Base-by-base conservation (phyloP, 1,140 invertebrate species). In the Stegodyphus mimosarum region DNA sequence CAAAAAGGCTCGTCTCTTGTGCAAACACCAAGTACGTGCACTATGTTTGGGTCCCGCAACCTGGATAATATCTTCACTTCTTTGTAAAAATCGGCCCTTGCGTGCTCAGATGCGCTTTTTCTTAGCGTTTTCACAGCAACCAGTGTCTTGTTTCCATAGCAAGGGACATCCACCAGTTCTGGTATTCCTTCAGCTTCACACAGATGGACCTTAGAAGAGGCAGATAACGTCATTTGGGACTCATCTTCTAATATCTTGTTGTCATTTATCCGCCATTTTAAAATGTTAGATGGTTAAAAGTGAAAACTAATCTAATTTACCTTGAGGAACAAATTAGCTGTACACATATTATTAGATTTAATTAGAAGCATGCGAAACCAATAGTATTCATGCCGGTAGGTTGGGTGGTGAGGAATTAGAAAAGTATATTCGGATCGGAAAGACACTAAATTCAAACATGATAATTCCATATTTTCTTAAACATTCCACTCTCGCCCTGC, bases 41-140 rank as follows among this genome's bases (percentile, higher is more conserved):
- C 95, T 78, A 98, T 94, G 90, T 97, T 95, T 1, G 93, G 93
- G 89, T 97, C 96, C 87, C 95, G 94, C 50, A 98, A 90, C 7
- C 95, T 94, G 5, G 96, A 95, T 88, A 98, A 91, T 74, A 97
- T 95, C 88, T 95, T 93, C 1, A 98, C 95, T 90, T 98, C 96
- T 75, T 96, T 93, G 89, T 96, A 94, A 90, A 98, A 98, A 89
- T 97, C 96, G 89, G 94, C 92, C 91, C 95, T 96, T 92, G 97
- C 95, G 91, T 95, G 95, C 88, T 95, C 94, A 84, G 93, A 93
- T 64, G 95, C 95, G 91, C 94, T 93, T 48, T 93, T 92, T 72
- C 93, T 91, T 48, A 96, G 90, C 15, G 94, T 94, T 89, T 95
- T 94, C 60, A 96, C 95, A 18, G 94, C 93, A 51, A 95, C 95